Evolutionary conservation across 2,113 vertebrate species (phyloP), one percentile per base, ranked within the genome.

Genomic region (Channa maculata): DNA sequence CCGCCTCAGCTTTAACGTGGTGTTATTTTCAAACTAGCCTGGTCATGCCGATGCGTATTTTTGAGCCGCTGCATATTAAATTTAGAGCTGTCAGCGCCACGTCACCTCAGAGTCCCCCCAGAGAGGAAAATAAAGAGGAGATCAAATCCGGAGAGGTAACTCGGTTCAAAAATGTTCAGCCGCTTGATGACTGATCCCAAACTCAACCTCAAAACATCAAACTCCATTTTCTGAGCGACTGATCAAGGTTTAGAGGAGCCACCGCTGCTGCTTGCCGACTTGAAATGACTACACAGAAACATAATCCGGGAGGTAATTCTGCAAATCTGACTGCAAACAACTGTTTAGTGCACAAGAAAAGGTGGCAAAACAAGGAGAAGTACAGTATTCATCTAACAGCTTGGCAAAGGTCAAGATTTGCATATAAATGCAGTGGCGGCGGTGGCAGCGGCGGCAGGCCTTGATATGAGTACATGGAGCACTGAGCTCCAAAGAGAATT

Each of bases 11-110:
- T 65, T 65, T 43, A 80, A 41, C 62, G 5, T 36, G 75, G 84
- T 90, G 86, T 88, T 89, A 88, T 87, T 91, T 92, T 86, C 89
- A 77, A 89, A 88, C 86, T 43, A 78, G 88, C 85, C 86, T 60
- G 86, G 85, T 91, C 89, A 90, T 84, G 88, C 79, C 53, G 43
- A 24, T 46, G 36, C 71, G 64, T 88, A 85, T 85, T 88, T 87
- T 82, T 55, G 70, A 67, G 57, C 46, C 6, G 15, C 52, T 2
- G 57, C 5, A 3, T 70, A 70, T 86, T 90, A 85, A 80, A 83
- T 91, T 82, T 80, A 73, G 84, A 84, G 81, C 86, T 83, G 87
- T 87, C 90, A 80, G 71, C 78, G 33, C 62, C 41, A 2, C 37
- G 37, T 87, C 76, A 57, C 52, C 33, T 24, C 58, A 6, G 12